phyloP scores from a whole-genome alignment of 2,888 invertebrate genomes.

The Stenodera caucasica region DNA sequence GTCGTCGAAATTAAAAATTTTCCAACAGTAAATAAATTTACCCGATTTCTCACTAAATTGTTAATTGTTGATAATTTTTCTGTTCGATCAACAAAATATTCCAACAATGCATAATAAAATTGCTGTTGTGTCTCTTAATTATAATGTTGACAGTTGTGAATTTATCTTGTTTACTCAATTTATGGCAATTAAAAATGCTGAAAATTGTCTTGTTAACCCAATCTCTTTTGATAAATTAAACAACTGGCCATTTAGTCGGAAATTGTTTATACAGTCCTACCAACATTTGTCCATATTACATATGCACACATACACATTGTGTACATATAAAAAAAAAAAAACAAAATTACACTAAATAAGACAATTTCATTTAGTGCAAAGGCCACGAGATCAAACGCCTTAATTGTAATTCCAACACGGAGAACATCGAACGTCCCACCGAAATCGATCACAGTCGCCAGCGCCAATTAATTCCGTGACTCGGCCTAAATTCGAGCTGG shows the following conservation, averaged over 20 bases:
- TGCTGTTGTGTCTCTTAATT: conserved; percentile 15
- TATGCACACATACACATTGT: not conserved
- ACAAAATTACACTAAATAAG: not conserved
- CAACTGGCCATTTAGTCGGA: conserved; percentile 4
- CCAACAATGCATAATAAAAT: conserved; percentile 2
- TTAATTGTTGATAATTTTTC: too few relatives aligned
- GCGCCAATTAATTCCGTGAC: too few relatives aligned
- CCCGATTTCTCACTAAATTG: too few relatives aligned
- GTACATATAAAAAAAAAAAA: too few relatives aligned
- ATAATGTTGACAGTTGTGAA: conserved; percentile 15
- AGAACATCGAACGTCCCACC: not conserved
- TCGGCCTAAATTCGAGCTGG: too few relatives aligned
- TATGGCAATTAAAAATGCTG: conserved; percentile 17
- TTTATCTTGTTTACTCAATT: conserved; percentile 17
- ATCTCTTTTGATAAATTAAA: conserved; percentile 15
- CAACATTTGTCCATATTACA: not conserved
- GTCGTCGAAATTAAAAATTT: not conserved
- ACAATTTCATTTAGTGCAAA: not conserved
- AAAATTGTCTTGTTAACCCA: conserved; percentile 14
- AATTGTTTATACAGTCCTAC: conserved; percentile 8
- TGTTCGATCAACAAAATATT: conserved; percentile 7
- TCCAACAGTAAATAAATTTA: not conserved
- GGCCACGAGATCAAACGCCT: not conserved
- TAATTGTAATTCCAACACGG: too few relatives aligned
- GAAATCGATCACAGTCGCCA: too few relatives aligned